Base-by-base conservation (phyloP, 2,113 vertebrate genomes). In the Lamprotornis superbus region DNA sequence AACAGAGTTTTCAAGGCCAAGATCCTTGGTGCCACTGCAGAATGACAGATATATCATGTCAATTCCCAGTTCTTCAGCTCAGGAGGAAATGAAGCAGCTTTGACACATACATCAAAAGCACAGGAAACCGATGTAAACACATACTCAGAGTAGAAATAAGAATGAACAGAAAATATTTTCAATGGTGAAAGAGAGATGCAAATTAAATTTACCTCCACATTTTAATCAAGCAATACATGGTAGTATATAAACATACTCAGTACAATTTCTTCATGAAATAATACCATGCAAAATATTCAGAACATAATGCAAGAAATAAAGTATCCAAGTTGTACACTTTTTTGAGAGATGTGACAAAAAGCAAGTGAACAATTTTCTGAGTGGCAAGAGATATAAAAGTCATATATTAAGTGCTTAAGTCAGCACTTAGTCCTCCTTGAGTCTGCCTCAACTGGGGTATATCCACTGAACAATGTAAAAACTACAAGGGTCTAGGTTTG, bases 111-210 rank as follows among this genome's bases (percentile, higher is more conserved):
- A 86, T 84, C 83, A 91, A 83, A 94, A 91, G 22, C 60, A 75
- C 22, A 52, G 77, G 65, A 93, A 95, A 89, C 13, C 5, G 5
- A 1, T 23, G 35, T 64, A 94, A 84, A 64, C 83, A 89, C 77
- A 82, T 56, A 64, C 24, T 86, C 64, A 40, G 69, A 70, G 60
- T 44, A 83, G 35, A 93, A 95, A 64, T 60, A 33, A 87, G 49
- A 95, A 87, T 47, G 17, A 94, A 61, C 19, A 78, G n/a, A 88
- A 94, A 77, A 84, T 81, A 89, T 89, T 94, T 94, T 74, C 56
- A 78, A 7, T 64, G 20, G 40, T 49, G 57, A 84, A 53, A 49
- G 24, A 89, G 70, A 90, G 4, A 47, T 44, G 33, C 12, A 91
- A 78, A 89, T 84, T 81, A 71, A 39, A 89, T 84, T 87, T 68